Conservation (phyloP, 2,888 invertebrate genomes). For the Tinea semifulvella region DNA sequence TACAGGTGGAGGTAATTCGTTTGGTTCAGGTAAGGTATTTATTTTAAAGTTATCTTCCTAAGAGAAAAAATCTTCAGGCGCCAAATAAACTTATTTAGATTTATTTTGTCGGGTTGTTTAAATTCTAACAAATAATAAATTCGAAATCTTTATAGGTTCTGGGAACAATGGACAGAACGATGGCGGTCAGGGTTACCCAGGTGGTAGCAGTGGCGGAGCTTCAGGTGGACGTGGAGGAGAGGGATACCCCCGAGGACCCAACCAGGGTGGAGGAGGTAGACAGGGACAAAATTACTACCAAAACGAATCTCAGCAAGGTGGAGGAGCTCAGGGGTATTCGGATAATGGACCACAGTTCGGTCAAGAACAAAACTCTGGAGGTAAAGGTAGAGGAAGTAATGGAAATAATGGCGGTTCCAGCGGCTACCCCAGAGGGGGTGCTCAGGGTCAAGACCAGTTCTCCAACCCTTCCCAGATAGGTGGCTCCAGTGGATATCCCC, state of each 20-base stretch:
- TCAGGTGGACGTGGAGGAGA: constrained; percentile 25
- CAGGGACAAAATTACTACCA: constrained; percentile 1
- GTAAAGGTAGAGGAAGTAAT: constrained; percentile 12
- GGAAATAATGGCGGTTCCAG: constrained; percentile 17
- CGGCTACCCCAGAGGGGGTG: constrained; percentile 26
- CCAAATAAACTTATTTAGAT: too few relatives aligned
- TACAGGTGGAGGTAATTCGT: constrained; percentile 24
- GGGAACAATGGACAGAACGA: constrained; percentile 14
- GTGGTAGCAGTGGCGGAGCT: constrained; percentile 25
- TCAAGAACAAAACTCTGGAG: constrained; percentile 12
- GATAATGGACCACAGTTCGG: constrained; percentile 13
- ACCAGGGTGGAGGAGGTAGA: constrained; percentile 17
- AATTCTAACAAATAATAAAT: background rate
- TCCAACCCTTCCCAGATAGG: constrained; percentile 17
- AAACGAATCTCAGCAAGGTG: constrained; percentile 8
- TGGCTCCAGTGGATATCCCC: constrained; percentile 24
- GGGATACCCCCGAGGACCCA: constrained; percentile 26
- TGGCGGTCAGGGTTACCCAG: constrained; percentile 21
- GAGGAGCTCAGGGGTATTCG: constrained; percentile 11
- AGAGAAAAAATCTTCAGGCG: background rate
- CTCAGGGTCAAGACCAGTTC: constrained; percentile 20
- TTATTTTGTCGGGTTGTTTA: too few relatives aligned
- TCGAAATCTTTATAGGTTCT: constrained; percentile 6
- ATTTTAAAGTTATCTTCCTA: background rate
- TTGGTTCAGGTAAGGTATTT: constrained; percentile 32